phyloP scores from a whole-genome alignment of 2,797 vertebrate genomes.

The Micromesistius poutassou region DNA sequence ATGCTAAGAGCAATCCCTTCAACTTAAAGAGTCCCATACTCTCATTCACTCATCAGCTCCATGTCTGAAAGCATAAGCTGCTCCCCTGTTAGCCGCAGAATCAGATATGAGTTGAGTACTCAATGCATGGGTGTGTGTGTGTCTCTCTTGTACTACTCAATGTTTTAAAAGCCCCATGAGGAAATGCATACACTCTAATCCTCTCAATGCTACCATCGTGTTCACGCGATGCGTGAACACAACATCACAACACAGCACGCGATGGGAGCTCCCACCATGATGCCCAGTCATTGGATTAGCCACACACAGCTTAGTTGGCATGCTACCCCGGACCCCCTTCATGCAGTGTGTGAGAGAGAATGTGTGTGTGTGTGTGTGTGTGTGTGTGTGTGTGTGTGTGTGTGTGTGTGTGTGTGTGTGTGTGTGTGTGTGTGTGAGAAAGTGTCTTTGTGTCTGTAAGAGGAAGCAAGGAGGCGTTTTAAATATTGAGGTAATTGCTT shows the following conservation, averaged over 20 bases:
- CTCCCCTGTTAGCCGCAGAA: constrained; percentile 3
- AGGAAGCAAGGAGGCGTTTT: constrained; percentile 1
- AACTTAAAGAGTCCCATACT: not conserved
- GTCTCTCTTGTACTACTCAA: not conserved
- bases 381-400: constrained; percentile 10
- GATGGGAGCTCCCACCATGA: not conserved
- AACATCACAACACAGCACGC: not conserved
- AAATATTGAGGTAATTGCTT: constrained; percentile 32
- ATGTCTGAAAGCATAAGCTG: not conserved
- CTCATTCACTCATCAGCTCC: constrained; percentile 7
- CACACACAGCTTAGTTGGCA: constrained; percentile 15
- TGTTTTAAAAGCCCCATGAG: constrained; percentile 14
- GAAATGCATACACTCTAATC: constrained; percentile 7
- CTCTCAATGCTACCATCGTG: not conserved
- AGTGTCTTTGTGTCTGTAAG: constrained; percentile 7
- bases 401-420: not conserved
- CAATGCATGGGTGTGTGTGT: constrained; percentile 15
- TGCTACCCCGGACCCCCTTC: constrained; percentile 11
- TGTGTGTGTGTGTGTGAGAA: not conserved
- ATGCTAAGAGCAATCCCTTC: not conserved
- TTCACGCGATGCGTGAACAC: constrained; percentile 13
- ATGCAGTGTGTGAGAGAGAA: not conserved
- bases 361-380: not conserved
- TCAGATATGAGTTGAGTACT: constrained; percentile 7
- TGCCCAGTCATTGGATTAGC: constrained; percentile 15